These are phyloP conservation scores for Istiophorus platypterus DNA, from an alignment of 2,113 vertebrate species.

Conservation along the genomic window DNA sequence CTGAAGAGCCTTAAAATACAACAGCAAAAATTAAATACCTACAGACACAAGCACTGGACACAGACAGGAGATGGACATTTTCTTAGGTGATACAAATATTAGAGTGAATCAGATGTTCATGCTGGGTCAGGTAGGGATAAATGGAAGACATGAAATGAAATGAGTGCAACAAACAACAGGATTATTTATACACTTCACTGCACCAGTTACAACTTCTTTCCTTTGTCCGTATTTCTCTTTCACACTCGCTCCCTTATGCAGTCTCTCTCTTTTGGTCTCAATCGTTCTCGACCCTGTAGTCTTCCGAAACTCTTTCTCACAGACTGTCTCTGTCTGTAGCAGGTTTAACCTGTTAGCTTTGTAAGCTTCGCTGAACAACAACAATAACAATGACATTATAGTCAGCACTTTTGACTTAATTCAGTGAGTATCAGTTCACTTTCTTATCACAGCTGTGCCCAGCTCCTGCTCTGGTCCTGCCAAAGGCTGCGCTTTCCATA, in stretches of 20 bases:
- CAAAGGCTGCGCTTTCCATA: not conserved
- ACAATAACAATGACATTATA: not conserved
- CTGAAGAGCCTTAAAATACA: not conserved
- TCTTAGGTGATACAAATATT: not conserved
- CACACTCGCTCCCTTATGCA: not conserved
- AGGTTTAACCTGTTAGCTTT: constrained; percentile 29
- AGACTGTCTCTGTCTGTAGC: constrained; percentile 8
- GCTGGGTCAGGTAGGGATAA: not conserved
- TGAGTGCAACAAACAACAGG: not conserved
- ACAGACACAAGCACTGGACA: not conserved
- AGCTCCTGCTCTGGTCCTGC: not conserved
- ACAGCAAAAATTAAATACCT: not conserved
- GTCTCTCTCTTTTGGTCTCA: too few relatives aligned
- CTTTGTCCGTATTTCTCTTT: not conserved
- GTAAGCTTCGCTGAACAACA: constrained; percentile 20
- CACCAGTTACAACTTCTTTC: not conserved
- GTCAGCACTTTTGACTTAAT: not conserved
- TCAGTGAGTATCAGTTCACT: not conserved
- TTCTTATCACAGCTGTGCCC: constrained; percentile 1
- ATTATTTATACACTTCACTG: not conserved
- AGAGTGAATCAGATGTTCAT: not conserved
- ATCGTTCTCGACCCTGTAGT: not conserved
- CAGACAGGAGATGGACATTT: not conserved
- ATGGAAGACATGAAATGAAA: not conserved
- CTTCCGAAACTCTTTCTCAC: constrained; percentile 2